Evolutionary conservation across 2,797 vertebrate species (phyloP).

Genomic region (Cyclura pinguis): DNA sequence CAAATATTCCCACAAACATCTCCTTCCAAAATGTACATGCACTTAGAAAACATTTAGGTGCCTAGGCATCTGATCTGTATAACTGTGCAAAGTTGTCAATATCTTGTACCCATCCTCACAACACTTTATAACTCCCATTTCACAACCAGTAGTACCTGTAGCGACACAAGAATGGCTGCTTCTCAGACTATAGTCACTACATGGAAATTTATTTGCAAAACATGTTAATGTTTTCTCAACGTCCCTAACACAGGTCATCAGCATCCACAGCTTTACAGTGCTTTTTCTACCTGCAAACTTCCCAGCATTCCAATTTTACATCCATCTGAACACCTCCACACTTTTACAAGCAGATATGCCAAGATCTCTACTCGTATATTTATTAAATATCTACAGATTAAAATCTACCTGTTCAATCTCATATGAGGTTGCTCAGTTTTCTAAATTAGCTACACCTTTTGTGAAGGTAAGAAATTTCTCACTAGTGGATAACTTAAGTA

Average conservation of each 20-base stretch:
- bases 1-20: too few relatives aligned
- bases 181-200: neutral
- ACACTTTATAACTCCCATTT: neutral
- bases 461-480: conserved; percentile 47
- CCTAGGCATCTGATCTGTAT: too few relatives aligned
- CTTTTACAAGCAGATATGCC: fast-evolving
- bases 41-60: too few relatives aligned
- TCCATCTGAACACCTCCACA: conserved; percentile 9
- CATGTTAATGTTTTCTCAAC: neutral
- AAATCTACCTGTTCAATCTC: conserved; percentile 53
- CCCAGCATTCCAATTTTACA: neutral
- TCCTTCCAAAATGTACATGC: too few relatives aligned
- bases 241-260: neutral
- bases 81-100: neutral
- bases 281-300: neutral
- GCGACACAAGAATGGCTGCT: neutral
- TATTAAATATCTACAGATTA: conserved; percentile 60
- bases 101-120: neutral
- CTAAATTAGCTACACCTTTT: conserved; percentile 57
- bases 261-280: neutral
- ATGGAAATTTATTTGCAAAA: neutral
- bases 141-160: neutral
- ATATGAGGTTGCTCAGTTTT: conserved; percentile 54
- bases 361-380: conserved; percentile 35
- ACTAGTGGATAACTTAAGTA: neutral